Conservation (phyloP, 2,113 vertebrate genomes). For the Macroglossus sobrinus region DNA sequence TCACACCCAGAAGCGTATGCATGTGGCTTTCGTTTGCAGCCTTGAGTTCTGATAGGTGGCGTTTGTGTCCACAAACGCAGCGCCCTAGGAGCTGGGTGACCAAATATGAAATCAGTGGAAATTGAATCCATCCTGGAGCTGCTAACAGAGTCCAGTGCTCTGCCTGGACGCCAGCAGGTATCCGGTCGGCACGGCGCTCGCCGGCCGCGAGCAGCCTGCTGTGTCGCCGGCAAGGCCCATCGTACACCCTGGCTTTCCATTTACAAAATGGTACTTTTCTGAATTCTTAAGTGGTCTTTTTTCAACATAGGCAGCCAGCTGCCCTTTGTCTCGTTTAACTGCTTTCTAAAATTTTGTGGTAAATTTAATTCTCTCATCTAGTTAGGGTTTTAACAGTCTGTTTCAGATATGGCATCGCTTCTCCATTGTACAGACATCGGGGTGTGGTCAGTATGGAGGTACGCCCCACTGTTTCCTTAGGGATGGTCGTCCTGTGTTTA, state of each 20-base stretch:
- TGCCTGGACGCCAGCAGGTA: not conserved
- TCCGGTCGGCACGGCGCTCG: accelerated
- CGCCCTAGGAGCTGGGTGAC: not conserved
- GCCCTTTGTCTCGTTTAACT: not conserved
- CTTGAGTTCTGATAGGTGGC: not conserved
- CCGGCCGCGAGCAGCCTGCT: not conserved
- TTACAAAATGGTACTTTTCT: not conserved
- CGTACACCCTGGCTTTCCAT: accelerated
- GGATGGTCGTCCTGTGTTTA: accelerated
- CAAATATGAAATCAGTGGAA: not conserved
- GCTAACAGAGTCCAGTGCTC: not conserved
- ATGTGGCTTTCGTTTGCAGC: not conserved
- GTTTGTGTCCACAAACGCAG: accelerated
- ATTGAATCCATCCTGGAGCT: not conserved
- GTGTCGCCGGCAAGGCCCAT: not conserved
- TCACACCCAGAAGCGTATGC: not conserved
- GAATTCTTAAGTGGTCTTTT: not conserved
- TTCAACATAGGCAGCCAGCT: not conserved
- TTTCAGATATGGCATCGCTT: not conserved
- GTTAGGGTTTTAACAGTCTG: not conserved
- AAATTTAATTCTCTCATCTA: not conserved
- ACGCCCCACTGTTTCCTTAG: too few relatives aligned
- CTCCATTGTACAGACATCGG: accelerated
- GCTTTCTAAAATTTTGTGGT: not conserved
- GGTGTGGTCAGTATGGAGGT: accelerated